Base-by-base conservation (phyloP, 2,888 invertebrate species). In the Lycaena phlaeas region DNA sequence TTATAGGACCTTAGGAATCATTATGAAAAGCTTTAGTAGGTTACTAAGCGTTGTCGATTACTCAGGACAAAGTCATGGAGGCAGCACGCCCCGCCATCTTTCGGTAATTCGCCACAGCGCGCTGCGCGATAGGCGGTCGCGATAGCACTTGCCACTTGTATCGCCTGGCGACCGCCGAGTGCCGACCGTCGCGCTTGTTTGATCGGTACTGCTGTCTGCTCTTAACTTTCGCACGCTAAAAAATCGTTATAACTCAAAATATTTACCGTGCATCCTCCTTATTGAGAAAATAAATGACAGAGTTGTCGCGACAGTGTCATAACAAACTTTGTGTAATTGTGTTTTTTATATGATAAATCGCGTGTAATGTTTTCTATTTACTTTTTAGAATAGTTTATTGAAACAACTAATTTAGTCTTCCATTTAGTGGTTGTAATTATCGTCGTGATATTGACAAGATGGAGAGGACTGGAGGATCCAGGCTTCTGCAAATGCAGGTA, bases 401-500 rank as follows among this genome's bases (percentile, higher is more conserved):
- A 11, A 30, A 31, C 5, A 38, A 28, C 11, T 14, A 18, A n/a
- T 11, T 26, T 22, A 15, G 62, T 65, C 61, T 68, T 68, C 63
- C 54, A 57, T 49, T 59, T 38, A 48, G 48, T 53, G 45, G 51
- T 56, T 49, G 48, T 47, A 38, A 26, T 40, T 42, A 31, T 53
- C 58, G 59, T 58, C 50, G 44, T 44, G 41, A 39, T 27, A 44
- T 28, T 43, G 41, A n/a, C 38, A 45, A 36, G 47, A 84, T 84
- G 82, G 82, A 84, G 59, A 79, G 71, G 44, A 68, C 53, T 40
- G 69, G 71, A 41, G 77, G 76, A 18, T 84, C 82, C 38, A 64
- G 70, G 50, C 68, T 84, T 18, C 55, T 84, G 59, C 79, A 84
- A 50, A 84, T 84, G 76, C 79, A 84, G 74, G 82, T 79, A 54